Evolutionary conservation across 2,113 vertebrate genomes (phyloP), one percentile per base, ranked within the genome.

Genomic region (Aegithalos caudatus): DNA sequence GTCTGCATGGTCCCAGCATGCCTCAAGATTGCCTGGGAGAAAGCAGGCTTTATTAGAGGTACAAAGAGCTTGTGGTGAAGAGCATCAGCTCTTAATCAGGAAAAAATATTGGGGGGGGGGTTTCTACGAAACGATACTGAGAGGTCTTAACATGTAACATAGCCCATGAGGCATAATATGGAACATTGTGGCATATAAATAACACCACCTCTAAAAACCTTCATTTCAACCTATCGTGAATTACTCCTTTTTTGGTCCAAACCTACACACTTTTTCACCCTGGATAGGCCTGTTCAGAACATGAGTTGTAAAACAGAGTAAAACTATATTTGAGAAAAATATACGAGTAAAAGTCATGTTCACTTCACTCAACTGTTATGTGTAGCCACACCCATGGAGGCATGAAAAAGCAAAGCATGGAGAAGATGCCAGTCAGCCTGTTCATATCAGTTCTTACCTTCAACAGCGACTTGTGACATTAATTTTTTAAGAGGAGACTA

Each of bases 41-140:
- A 94, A 91, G 96, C 74, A 95, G 98, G 98, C 98, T 98, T 98
- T 92, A 90, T 95, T 53, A 88, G 86, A 65, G 70, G 17, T 71
- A 94, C 96, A 97, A 97, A 97, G 97, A 86, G 38, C 80, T 96
- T 19, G 61, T 6, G 12, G 28, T 44, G 72, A 86, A 92, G 88
- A 86, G 81, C 64, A 93, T 71, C 72, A 78, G 76, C 64, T 88
- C 90, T 70, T 90, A 88, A 91, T 88, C 47, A 65, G 58, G 54
- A 54, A 80, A 91, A 92, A 87, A 67, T 29, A 89, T 10, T 27
- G 25, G 14, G 37, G 15, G 37, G 15, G 12, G 12, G 29, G 6
- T 44, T 82, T 66, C 51, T 64, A 54, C 7, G 12, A 66, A 91
- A 92, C 65, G 29, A 12, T 69, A 51, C 35, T 2, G 10, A 71